Conservation (phyloP, 2,113 vertebrate genomes). For the Promerops cafer region DNA sequence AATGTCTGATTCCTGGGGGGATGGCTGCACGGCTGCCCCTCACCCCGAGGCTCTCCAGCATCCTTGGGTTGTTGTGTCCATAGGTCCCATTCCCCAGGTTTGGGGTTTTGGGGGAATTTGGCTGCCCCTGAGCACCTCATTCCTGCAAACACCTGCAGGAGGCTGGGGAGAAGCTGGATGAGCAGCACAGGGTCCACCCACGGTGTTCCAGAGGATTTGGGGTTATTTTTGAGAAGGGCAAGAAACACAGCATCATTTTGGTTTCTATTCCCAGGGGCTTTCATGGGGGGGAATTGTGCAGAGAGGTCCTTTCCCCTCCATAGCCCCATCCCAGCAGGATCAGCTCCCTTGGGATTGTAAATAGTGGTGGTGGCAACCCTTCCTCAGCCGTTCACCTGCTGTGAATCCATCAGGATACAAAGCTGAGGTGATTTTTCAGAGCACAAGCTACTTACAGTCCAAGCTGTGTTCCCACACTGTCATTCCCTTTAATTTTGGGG, state of each 20-base stretch:
- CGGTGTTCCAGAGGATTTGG: background rate
- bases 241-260: background rate
- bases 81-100: rapidly evolving
- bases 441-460: background rate
- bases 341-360: background rate
- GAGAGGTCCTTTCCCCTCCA: background rate
- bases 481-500: background rate
- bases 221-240: background rate
- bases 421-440: background rate
- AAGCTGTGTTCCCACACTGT: background rate
- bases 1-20: background rate
- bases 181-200: background rate
- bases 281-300: rapidly evolving
- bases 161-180: background rate
- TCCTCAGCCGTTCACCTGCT: background rate
- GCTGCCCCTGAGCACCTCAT: background rate
- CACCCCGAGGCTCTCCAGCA: background rate
- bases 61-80: background rate
- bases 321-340: background rate
- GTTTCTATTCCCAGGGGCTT: background rate
- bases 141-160: background rate
- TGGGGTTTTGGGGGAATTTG: background rate
- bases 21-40: background rate
- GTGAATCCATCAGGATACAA: background rate
- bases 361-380: rapidly evolving